Percentiles rank a stretch among this genome's conserved stretches.
Conservation (phyloP, 2,888 invertebrate species). For the Acanthoscelides obtectus region DNA sequence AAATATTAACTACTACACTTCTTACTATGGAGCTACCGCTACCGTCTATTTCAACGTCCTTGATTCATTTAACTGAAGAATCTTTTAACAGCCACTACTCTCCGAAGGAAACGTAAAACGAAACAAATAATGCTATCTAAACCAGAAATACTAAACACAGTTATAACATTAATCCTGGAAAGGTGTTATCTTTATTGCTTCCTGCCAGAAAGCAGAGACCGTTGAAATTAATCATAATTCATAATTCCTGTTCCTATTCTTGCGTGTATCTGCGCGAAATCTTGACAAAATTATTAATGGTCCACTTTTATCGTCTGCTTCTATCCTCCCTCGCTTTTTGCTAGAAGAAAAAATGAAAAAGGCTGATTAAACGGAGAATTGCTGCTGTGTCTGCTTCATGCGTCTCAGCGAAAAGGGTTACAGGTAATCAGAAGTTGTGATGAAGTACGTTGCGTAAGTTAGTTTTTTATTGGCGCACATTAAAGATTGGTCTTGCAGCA, state of each 20-base stretch:
- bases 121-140: neutral
- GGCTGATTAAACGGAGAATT: neutral
- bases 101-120: neutral
- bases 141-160: neutral
- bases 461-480: too few relatives aligned
- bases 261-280: neutral
- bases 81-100: too few relatives aligned
- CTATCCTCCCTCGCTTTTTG: neutral
- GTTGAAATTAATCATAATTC: neutral
- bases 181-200: neutral
- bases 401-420: neutral
- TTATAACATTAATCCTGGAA: neutral
- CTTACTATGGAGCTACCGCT: too few relatives aligned
- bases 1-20: too few relatives aligned
- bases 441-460: neutral
- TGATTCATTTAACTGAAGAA: too few relatives aligned
- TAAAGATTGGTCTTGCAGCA: too few relatives aligned
- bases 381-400: neutral
- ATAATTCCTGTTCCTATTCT: neutral
- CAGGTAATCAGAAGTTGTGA: neutral
- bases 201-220: neutral
- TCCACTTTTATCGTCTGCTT: neutral
- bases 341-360: neutral
- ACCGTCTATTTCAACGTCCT: too few relatives aligned
- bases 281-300: neutral